Evolutionary conservation across 2,797 vertebrate genomes (phyloP).

Genomic region (Serranus cabrilla): DNA sequence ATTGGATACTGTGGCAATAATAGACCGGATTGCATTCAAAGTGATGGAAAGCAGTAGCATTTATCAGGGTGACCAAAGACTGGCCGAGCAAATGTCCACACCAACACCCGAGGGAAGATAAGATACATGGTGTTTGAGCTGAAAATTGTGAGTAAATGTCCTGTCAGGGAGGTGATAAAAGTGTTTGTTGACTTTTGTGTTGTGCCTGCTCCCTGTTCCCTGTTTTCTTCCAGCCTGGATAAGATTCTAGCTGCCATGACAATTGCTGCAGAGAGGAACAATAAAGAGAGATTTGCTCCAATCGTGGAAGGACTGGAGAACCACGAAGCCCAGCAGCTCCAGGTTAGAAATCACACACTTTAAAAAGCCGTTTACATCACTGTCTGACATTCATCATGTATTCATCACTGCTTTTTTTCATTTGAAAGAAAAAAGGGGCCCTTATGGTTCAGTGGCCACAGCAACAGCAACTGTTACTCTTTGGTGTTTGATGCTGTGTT

Average conservation of each 20-base stretch:
- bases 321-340: slow-evolving; percentile 95
- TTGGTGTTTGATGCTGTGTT: background rate
- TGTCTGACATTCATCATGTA: background rate
- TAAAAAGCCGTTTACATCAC: background rate
- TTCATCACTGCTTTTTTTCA: slow-evolving; percentile 2
- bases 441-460: background rate
- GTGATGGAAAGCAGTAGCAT: slow-evolving; percentile 43
- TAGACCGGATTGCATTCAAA: slow-evolving; percentile 55
- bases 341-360: slow-evolving; percentile 84
- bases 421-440: slow-evolving; percentile 4
- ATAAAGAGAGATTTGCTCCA: slow-evolving; percentile 93
- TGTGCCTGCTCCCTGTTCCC: slow-evolving; percentile 45
- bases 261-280: slow-evolving; percentile 94
- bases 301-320: slow-evolving; percentile 98
- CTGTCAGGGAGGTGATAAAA: slow-evolving; percentile 73
- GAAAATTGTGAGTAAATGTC: slow-evolving; percentile 75
- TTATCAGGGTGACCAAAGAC: slow-evolving; percentile 58
- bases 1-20: slow-evolving; percentile 54
- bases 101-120: slow-evolving; percentile 49
- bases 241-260: slow-evolving; percentile 97
- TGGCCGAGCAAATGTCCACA: slow-evolving; percentile 54
- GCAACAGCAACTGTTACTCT: background rate
- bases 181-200: slow-evolving; percentile 77
- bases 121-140: slow-evolving; percentile 64
- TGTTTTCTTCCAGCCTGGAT: slow-evolving; percentile 87